phyloP scores from a whole-genome alignment of 2,888 invertebrate species.

The Polyommatus iphigenia region DNA sequence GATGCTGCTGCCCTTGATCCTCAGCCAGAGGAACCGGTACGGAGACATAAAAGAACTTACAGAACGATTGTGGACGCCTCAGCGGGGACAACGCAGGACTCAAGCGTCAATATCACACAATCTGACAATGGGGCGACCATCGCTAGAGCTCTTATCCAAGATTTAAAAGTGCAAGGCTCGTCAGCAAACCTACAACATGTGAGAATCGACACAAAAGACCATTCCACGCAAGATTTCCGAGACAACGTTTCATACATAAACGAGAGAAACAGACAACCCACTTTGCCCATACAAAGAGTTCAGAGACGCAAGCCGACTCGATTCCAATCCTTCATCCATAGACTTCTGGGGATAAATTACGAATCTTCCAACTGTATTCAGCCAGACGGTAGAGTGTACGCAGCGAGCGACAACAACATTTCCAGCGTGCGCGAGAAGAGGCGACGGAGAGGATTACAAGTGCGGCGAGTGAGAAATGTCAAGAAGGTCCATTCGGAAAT shows the following conservation, averaged over 20 bases:
- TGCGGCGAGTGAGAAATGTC: slow-evolving; percentile 54
- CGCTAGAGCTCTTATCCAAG: slow-evolving; percentile 51
- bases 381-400: slow-evolving; percentile 51
- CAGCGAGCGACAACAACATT: slow-evolving; percentile 63
- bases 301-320: slow-evolving; percentile 55
- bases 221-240: slow-evolving; percentile 48
- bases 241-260: slow-evolving; percentile 43
- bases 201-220: slow-evolving; percentile 39
- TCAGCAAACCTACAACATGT: slow-evolving; percentile 9
- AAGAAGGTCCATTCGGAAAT: slow-evolving; percentile 63
- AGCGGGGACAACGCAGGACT: slow-evolving; percentile 56
- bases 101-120: slow-evolving; percentile 50
- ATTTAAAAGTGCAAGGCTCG: slow-evolving; percentile 48
- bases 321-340: slow-evolving; percentile 63
- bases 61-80: slow-evolving; percentile 64
- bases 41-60: slow-evolving; percentile 54
- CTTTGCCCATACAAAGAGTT: slow-evolving; percentile 42
- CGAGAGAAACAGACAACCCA: slow-evolving; percentile 43
- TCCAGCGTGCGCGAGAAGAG: slow-evolving; percentile 51
- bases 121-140: slow-evolving; percentile 44
- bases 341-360: slow-evolving; percentile 58
- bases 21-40: slow-evolving; percentile 39
- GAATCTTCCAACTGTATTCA: slow-evolving; percentile 46
- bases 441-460: slow-evolving; percentile 46
- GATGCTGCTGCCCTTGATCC: slow-evolving; percentile 44